These are phyloP conservation scores for Strix occidentalis DNA, from an alignment of 2,797 vertebrate genomes.

Conservation along the genomic window DNA sequence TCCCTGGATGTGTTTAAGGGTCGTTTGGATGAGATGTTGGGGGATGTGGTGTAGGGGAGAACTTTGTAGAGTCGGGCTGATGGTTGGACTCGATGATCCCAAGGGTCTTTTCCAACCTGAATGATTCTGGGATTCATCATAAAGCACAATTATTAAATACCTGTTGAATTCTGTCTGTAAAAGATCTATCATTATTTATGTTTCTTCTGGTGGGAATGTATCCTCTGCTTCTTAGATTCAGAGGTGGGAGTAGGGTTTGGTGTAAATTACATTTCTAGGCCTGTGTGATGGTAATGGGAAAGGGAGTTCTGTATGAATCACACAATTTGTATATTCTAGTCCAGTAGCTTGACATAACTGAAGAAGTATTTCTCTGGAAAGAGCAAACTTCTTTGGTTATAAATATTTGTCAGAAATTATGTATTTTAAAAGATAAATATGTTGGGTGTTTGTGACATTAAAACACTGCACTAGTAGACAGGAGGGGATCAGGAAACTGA, in stretches of 20 bases:
- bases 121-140: background rate
- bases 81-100: too few relatives aligned
- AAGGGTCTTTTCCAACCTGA: too few relatives aligned
- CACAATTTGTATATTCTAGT: slow-evolving; percentile 2
- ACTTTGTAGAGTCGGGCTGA: too few relatives aligned
- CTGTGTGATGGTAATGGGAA: slow-evolving; percentile 16
- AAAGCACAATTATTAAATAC: background rate
- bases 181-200: background rate
- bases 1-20: too few relatives aligned
- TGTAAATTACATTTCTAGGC: slow-evolving; percentile 44
- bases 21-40: too few relatives aligned
- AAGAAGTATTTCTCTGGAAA: background rate
- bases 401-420: background rate
- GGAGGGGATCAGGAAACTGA: background rate
- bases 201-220: slow-evolving; percentile 1
- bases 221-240: slow-evolving; percentile 28
- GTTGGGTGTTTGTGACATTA: background rate
- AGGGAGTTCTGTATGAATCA: slow-evolving; percentile 30
- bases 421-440: background rate
- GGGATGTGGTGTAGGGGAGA: too few relatives aligned
- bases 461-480: background rate
- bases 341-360: slow-evolving; percentile 20
- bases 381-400: background rate
- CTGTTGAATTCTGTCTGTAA: background rate
- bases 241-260: slow-evolving; percentile 20